Evolutionary conservation across 2,888 invertebrate species (phyloP).

Genomic region (Tetranychus piercei): DNA sequence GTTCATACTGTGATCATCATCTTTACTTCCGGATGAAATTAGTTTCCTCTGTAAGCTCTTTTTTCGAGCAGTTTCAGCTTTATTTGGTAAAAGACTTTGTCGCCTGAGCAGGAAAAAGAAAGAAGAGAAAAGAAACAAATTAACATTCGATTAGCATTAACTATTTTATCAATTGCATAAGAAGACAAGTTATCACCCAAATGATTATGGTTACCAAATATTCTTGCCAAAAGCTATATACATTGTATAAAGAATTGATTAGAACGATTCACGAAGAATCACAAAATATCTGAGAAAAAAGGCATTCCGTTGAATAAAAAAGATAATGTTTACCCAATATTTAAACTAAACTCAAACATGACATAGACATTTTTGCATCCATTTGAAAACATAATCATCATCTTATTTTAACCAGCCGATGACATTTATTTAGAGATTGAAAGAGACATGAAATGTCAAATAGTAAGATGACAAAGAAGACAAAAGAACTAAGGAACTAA

Average conservation of each 20-base stretch:
- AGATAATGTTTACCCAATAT: too few relatives aligned
- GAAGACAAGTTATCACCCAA: neutral
- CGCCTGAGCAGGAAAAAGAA: constrained; percentile 9
- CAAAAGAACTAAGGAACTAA: neutral
- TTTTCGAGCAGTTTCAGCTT: constrained; percentile 17
- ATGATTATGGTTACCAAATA: neutral
- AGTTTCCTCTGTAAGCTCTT: constrained; percentile 14
- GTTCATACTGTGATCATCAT: constrained; percentile 7
- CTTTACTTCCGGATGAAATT: neutral
- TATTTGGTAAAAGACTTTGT: constrained; percentile 19
- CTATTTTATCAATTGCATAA: too few relatives aligned
- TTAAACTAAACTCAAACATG: too few relatives aligned
- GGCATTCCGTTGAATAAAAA: too few relatives aligned
- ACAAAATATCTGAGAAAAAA: too few relatives aligned
- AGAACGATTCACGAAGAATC: neutral
- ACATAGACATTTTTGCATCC: neutral
- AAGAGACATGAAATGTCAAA: neutral
- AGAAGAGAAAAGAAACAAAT: neutral
- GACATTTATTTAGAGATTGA: neutral
- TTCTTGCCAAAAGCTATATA: neutral
- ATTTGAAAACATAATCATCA: neutral
- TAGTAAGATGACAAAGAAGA: neutral
- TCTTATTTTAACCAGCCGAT: neutral
- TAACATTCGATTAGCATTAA: too few relatives aligned
- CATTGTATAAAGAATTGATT: neutral